phyloP scores from a whole-genome alignment of 2,797 vertebrate genomes.

The Chloroceryle amazona region DNA sequence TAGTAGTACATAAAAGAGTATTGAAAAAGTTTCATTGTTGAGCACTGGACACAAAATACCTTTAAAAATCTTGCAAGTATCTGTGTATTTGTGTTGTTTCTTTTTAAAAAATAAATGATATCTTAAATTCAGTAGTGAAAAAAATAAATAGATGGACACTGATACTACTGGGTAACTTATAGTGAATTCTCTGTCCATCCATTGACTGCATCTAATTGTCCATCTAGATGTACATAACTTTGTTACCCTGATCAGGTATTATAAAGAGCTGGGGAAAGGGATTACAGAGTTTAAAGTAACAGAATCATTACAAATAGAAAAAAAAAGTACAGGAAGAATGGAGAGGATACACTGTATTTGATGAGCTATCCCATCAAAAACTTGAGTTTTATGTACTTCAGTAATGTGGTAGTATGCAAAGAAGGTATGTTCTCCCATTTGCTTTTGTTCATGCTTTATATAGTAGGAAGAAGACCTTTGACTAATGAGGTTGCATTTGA shows the following conservation, averaged over 20 bases:
- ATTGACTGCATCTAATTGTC: not conserved
- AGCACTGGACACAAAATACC: not conserved
- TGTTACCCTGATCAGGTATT: accelerated
- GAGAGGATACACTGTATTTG: not conserved
- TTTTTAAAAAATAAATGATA: accelerated
- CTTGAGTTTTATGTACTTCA: not conserved
- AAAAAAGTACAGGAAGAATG: not conserved
- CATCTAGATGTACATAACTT: not conserved
- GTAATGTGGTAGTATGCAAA: not conserved
- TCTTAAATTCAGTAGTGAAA: not conserved
- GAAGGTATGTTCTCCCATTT: not conserved
- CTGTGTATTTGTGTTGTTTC: not conserved
- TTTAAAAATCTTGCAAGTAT: not conserved
- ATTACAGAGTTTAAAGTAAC: not conserved
- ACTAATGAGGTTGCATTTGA: not conserved
- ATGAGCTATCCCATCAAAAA: not conserved
- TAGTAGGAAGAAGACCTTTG: not conserved
- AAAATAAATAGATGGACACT: not conserved
- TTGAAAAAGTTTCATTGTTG: not conserved
- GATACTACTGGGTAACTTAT: not conserved
- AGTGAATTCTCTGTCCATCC: not conserved
- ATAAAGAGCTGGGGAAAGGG: not conserved
- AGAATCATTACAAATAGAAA: not conserved
- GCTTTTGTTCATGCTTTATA: not conserved
- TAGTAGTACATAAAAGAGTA: not conserved